Percentiles rank a stretch among this genome's conserved stretches.
These are phyloP conservation scores for Argya squamiceps DNA, from an alignment of 2,797 vertebrate genomes.

Conservation along the genomic window DNA sequence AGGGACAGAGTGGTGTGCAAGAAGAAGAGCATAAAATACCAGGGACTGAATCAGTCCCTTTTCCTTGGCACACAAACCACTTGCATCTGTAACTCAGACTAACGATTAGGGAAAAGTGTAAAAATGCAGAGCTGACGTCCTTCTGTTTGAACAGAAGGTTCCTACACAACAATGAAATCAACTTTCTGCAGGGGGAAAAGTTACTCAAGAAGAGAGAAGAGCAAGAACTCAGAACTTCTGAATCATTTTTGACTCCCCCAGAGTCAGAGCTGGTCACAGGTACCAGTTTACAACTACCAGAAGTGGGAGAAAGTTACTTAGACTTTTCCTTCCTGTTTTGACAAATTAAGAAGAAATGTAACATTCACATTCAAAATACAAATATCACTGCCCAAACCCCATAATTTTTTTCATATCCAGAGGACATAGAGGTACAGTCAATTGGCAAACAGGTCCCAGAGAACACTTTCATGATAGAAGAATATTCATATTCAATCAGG, in stretches of 20 bases:
- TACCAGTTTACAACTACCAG: background rate
- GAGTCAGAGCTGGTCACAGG: background rate
- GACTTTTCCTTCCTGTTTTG: conserved; percentile 13
- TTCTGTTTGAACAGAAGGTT: conserved; percentile 38
- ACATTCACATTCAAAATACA: background rate
- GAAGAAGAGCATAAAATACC: background rate
- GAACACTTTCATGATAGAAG: background rate
- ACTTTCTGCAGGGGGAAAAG: background rate
- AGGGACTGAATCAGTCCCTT: background rate
- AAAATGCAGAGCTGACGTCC: background rate
- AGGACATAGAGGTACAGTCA: background rate
- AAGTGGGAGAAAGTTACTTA: background rate
- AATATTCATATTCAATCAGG: background rate
- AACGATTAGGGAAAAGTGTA: background rate
- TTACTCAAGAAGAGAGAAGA: background rate
- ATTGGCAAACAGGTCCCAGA: background rate
- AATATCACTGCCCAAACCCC: background rate
- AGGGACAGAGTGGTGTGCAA: background rate
- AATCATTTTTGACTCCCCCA: background rate
- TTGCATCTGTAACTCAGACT: conserved; percentile 15
- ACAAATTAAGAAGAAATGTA: background rate
- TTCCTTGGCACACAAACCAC: conserved; percentile 5
- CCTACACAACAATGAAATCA: conserved; percentile 14
- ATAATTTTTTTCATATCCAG: background rate
- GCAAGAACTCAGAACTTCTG: background rate